A percentile compares a stretch with the other conserved stretches of the same genome.
These are phyloP conservation scores for Sycophila texana DNA, from an alignment of 2,888 invertebrate genomes.

Conservation along the genomic window DNA sequence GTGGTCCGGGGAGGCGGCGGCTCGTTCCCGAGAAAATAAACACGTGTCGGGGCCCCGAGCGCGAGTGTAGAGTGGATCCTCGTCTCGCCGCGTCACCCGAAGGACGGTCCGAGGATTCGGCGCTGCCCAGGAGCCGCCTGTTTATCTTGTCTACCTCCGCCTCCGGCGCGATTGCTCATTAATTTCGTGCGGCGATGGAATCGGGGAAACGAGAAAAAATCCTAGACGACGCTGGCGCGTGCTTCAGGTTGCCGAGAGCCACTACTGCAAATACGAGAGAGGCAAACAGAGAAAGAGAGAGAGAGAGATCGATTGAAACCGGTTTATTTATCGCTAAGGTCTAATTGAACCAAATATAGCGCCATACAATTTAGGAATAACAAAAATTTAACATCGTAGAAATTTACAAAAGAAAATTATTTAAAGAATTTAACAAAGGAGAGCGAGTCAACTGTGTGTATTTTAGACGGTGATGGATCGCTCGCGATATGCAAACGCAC, in stretches of 20 bases:
- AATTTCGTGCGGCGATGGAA: constrained; percentile 8
- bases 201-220: constrained; percentile 3
- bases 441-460: too few relatives aligned
- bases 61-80: constrained; percentile 31
- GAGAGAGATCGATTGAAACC: too few relatives aligned
- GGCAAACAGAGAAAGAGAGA: too few relatives aligned
- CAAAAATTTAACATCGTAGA: too few relatives aligned
- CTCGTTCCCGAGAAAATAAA: constrained; percentile 69
- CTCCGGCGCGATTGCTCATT: constrained; percentile 24
- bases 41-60: constrained; percentile 53
- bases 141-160: constrained; percentile 8
- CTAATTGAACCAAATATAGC: too few relatives aligned
- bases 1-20: constrained; percentile 53
- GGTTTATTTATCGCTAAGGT: too few relatives aligned
- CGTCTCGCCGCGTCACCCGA: background rate
- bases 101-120: constrained; percentile 1
- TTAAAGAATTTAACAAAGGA: too few relatives aligned
- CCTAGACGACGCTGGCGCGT: background rate
- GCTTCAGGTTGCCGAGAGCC: too few relatives aligned
- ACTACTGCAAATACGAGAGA: too few relatives aligned
- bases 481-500: background rate
- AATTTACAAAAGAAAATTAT: too few relatives aligned
- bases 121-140: constrained; percentile 17
- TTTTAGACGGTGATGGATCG: background rate
- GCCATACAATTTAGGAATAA: too few relatives aligned